Base-by-base conservation (phyloP, 2,113 vertebrate genomes). In the Varanus komodoensis region DNA sequence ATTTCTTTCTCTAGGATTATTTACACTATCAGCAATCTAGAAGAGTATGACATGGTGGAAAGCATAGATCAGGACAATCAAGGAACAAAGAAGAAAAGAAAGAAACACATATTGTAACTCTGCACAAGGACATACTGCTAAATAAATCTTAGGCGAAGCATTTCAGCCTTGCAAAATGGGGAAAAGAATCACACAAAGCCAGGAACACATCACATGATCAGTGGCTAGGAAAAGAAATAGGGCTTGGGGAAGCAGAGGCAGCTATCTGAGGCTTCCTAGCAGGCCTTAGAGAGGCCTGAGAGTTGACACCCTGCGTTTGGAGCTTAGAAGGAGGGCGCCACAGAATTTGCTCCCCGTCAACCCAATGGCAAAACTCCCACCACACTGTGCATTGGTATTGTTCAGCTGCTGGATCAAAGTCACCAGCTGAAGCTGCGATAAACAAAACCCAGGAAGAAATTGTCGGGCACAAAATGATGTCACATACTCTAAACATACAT, bases 401-500 rank as follows among this genome's bases (percentile, higher is more conserved):
- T 52, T 52, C 0, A 88, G 19, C 52, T 87, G 23, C 32, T 52
- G 54, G 50, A 87, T 86, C 64, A 93, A 92, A 75, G 21, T 19
- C 68, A 19, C 0, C 8, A 50, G 25, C 89, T 92, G 67, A 86
- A 11, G 6, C 0, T 34, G 1, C 86, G 2, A 17, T 44, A 61
- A 29, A 71, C 17, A 38, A 50, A 23, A 48, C 1, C 64, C n/a
- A 14, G 2, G 32, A 71, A 79, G 34, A 84, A 23, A 0, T 9
- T 3, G 0, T 83, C 87, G 77, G 32, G 77, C 48, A 54, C 67
- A 88, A 93, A 75, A 74, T 91, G 50, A 64, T 48, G 23, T 87
- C 61, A 38, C 80, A n/a, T 25, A 88, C 83, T 93, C 68, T 87
- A 93, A 93, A 90, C 32, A 8, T 32, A 44, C 91, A 91, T 92